A percentile compares a stretch with the other conserved stretches of the same genome.
phyloP scores from a whole-genome alignment of 2,888 invertebrate genomes.

The Dorcus parallelipipedus region DNA sequence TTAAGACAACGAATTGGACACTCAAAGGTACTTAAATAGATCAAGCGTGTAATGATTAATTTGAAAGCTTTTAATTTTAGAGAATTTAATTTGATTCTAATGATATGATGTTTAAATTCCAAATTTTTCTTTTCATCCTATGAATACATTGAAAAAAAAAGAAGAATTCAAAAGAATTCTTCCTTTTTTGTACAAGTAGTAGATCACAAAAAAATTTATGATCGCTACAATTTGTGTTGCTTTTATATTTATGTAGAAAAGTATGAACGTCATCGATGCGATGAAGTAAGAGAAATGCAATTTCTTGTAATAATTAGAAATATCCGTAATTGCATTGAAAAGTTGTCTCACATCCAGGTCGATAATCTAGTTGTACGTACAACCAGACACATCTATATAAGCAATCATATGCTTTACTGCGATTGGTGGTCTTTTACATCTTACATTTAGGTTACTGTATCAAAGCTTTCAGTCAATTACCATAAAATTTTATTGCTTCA shows the following conservation, averaged over 20 bases:
- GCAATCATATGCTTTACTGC: background rate
- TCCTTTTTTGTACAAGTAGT: too few species aligned
- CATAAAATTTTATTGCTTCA: background rate
- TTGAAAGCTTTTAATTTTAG: too few species aligned
- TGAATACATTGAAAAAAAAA: too few species aligned
- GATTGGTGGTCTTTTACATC: background rate
- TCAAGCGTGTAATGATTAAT: background rate
- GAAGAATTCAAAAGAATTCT: too few species aligned
- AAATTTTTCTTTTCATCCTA: too few species aligned
- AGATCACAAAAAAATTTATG: too few species aligned
- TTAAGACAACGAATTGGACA: background rate
- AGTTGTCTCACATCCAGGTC: conserved; percentile 9
- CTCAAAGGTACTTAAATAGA: background rate
- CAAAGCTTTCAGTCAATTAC: background rate
- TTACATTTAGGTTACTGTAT: conserved; percentile 1
- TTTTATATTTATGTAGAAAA: too few species aligned
- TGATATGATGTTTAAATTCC: too few species aligned
- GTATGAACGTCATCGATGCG: too few species aligned
- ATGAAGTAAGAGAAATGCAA: conserved; percentile 7
- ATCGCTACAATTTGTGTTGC: too few species aligned
- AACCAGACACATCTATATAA: background rate
- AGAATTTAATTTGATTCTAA: too few species aligned
- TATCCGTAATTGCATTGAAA: conserved; percentile 11
- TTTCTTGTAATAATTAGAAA: conserved; percentile 14
- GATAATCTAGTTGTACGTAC: conserved; percentile 9